Evolutionary conservation across 2,113 vertebrate genomes (phyloP).

Genomic region (Reinhardtius hippoglossoides): DNA sequence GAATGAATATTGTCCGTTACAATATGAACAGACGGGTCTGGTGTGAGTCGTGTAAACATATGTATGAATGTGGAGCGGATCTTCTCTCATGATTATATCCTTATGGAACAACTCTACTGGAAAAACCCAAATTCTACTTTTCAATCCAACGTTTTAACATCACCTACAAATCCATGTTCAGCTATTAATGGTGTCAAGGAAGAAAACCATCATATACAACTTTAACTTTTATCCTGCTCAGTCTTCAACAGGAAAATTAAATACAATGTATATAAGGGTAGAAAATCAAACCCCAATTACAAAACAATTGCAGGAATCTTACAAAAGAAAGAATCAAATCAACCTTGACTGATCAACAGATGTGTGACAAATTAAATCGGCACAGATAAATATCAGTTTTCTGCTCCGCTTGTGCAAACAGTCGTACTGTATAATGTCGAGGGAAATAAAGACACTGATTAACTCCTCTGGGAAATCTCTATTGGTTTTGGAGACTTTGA

Average conservation of each 20-base stretch:
- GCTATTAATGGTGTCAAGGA: too few relatives aligned
- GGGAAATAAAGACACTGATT: not conserved
- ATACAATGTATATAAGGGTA: too few relatives aligned
- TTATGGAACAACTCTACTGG: conserved; percentile 27
- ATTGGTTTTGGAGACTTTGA: not conserved
- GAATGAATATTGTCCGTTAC: conserved; percentile 15
- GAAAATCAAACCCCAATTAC: too few relatives aligned
- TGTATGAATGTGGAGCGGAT: conserved; percentile 21
- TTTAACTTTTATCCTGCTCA: too few relatives aligned
- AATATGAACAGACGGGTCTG: not conserved
- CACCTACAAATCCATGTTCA: too few relatives aligned
- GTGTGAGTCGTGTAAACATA: conserved; percentile 7
- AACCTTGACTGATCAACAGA: not conserved
- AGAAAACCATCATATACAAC: too few relatives aligned
- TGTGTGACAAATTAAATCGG: not conserved
- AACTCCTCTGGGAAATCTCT: not conserved
- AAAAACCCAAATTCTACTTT: conserved; percentile 21
- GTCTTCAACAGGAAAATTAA: too few relatives aligned
- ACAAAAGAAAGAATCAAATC: not conserved
- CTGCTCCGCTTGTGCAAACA: not conserved
- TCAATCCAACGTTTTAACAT: too few relatives aligned
- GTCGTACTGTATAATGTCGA: not conserved
- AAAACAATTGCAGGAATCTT: too few relatives aligned
- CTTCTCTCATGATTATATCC: conserved; percentile 2
- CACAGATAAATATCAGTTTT: not conserved